Conservation (phyloP, 2,113 vertebrate species). For the Chaetops frenatus region DNA sequence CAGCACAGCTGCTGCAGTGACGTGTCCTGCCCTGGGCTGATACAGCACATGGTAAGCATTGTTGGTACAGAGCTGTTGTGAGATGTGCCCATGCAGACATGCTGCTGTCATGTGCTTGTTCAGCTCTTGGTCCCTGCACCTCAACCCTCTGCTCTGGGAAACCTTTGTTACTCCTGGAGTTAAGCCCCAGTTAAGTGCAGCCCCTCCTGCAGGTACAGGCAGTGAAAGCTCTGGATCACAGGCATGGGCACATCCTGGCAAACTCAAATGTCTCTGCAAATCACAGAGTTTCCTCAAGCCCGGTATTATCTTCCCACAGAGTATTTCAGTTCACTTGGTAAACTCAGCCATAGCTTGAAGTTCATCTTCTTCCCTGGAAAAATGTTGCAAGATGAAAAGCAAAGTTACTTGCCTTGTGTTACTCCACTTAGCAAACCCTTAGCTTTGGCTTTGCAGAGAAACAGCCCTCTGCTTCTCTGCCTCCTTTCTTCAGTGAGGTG, state of each 20-base stretch:
- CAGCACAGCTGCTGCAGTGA: background rate
- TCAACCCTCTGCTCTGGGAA: background rate
- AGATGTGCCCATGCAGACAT: background rate
- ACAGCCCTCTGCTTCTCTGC: background rate
- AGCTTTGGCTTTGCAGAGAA: background rate
- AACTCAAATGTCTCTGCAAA: background rate
- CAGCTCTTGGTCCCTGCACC: background rate
- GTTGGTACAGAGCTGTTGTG: background rate
- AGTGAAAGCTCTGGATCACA: background rate
- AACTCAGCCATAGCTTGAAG: background rate
- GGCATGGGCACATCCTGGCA: background rate
- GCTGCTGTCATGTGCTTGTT: background rate
- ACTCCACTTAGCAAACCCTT: background rate
- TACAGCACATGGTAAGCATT: accelerated
- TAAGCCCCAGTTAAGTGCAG: background rate
- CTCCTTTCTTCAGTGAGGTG: background rate
- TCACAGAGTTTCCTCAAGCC: background rate
- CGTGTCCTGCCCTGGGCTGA: background rate
- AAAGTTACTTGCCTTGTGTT: background rate
- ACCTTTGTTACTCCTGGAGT: background rate
- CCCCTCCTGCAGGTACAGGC: background rate
- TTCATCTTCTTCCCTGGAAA: background rate
- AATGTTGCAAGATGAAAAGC: background rate
- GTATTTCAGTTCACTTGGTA: background rate
- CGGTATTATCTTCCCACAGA: accelerated